Base-by-base conservation (phyloP, 2,797 vertebrate genomes). In the Smutsia temminckii region DNA sequence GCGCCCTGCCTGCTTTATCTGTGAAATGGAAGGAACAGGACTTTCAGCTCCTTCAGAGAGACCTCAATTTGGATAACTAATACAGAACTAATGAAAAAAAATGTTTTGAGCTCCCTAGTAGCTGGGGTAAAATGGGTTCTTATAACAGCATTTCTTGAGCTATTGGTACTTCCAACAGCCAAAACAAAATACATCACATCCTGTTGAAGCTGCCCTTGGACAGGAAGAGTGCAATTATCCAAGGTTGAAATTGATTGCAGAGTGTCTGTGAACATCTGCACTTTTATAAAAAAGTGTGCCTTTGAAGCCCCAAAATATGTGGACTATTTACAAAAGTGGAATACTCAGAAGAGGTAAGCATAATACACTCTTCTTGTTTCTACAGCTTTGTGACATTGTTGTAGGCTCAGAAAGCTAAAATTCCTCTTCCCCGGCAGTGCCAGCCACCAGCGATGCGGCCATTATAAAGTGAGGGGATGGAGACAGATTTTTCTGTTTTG, bases 1-100 rank as follows among this genome's bases (percentile, higher is more conserved):
- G 64, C 84, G 89, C 81, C 95, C 96, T 96, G 85, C 96, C 93
- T 94, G 55, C 87, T 85, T 91, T 83, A 95, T 91, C 95, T 96
- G 96, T 95, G 75, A 96, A 97, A 97, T 96, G 94, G 84, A 97
- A 96, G 72, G 83, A 95, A 86, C 86, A 90, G 46, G 68, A 49
- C 2, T 93, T 93, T 46, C 59, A 81, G 85, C 78, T 95, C 77
- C 74, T 91, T 86, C 61, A 83, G 80, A 93, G 46, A 97, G 64
- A 92, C 80, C 34, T 91, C 91, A 71, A 49, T 95, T 96, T 93
- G 88, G 89, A 84, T 96, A 96, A 89, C 89, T 95, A 96, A 97
- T 96, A 95, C 90, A 83, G 96, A 93, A 91, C 42, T 68, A 94
- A 92, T 93, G 92, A 72, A 78, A 94, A 78, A 94, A 93, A 97